These are phyloP conservation scores for Volucella bombylans DNA, from an alignment of 2,888 invertebrate genomes.

Conservation along the genomic window DNA sequence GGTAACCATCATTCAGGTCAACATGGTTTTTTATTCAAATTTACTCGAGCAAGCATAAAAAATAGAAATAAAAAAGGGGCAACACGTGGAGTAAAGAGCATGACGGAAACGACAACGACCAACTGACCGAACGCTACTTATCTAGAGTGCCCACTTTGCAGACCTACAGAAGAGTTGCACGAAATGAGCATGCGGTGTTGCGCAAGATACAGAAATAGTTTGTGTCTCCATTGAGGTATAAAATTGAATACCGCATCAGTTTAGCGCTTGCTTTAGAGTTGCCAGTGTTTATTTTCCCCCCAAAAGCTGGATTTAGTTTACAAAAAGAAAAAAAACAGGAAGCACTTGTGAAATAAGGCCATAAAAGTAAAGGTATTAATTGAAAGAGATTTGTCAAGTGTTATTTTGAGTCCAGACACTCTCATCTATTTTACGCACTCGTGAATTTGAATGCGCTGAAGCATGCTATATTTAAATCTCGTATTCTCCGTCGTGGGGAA, in stretches of 20 bases:
- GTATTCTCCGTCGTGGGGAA: no score
- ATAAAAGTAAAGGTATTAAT: no score
- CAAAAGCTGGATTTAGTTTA: no score
- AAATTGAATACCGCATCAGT: conserved; percentile 50
- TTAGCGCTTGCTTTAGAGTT: conserved; percentile 40
- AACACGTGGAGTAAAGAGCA: conserved; percentile 7
- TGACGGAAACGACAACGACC: conserved; percentile 3
- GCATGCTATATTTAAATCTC: no score
- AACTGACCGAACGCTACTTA: conserved; percentile 45
- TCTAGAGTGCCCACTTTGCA: conserved; percentile 35
- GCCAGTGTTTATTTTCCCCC: background rate
- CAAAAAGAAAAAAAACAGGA: no score
- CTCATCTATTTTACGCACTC: no score
- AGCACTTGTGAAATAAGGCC: no score
- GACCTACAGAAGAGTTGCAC: conserved; percentile 21
- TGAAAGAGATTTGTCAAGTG: no score
- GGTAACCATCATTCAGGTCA: conserved; percentile 62
- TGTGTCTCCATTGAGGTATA: conserved; percentile 40
- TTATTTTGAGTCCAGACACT: no score
- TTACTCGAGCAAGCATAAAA: conserved; percentile 53
- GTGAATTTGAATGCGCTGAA: no score
- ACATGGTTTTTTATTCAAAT: conserved; percentile 65
- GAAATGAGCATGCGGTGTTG: background rate
- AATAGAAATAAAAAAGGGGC: background rate
- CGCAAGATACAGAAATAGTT: background rate